Base-by-base conservation (phyloP, 2,888 invertebrate genomes). In the Seira sanloemensis region DNA sequence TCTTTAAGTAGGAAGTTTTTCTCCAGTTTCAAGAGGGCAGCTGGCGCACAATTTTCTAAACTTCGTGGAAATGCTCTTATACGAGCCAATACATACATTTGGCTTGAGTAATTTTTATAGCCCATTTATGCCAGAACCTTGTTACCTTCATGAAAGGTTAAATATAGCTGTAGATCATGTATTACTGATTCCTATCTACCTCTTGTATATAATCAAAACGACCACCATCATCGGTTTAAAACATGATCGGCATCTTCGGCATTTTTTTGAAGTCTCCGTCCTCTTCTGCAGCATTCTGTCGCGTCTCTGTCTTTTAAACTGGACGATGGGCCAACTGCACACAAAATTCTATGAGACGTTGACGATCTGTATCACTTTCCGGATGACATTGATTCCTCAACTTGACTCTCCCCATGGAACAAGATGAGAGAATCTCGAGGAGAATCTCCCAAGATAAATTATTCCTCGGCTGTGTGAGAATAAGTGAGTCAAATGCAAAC, bases 71-170 rank as follows among this genome's bases (percentile, higher is more conserved):
- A n/a, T n/a, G n/a, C n/a, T n/a, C n/a, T n/a, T n/a, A n/a, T n/a
- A n/a, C n/a, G n/a, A n/a, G n/a, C n/a, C n/a, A n/a, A n/a, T n/a
- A n/a, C n/a, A n/a, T n/a, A n/a, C n/a, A n/a, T n/a, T n/a, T n/a
- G n/a, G n/a, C n/a, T n/a, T 58, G 75, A 76, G 71, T 71, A 72
- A 76, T 82, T 82, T 80, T 82, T 82, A 82, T 76, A 54, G 26
- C 46, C 82, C 76, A 76, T 72, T 76, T 76, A 76, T 76, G 76
- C 82, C 76, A 81, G 24, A 46, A 81, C 68, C 83, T 83, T 77
- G 83, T 83, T 83, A 83, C 77, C 83, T 74, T 77, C 26, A 9
- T 83, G 83, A 83, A 78, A 83, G 83, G 73, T 77, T 77, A 83
- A 77, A 78, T 77, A 77, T 68, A 77, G 76, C 62, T 27, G 5